Conservation (phyloP, 2,113 vertebrate species). For the Proterorhinus semilunaris region DNA sequence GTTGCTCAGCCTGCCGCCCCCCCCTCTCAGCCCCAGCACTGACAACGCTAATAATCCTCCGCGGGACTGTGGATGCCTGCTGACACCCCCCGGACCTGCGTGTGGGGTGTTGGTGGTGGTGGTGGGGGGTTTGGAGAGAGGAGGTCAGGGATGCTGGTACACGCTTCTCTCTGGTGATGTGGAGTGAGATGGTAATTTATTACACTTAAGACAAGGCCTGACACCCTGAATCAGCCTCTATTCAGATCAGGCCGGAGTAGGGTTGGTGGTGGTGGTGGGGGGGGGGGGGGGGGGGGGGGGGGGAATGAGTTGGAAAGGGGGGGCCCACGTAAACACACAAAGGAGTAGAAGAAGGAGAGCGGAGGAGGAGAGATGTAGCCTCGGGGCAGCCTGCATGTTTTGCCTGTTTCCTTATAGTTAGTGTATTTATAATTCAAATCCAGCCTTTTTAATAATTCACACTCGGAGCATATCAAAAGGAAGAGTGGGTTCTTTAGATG, state of each 20-base stretch:
- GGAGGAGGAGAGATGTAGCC: conserved; percentile 54
- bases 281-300: conserved; percentile 13
- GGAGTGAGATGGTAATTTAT: conserved; percentile 65
- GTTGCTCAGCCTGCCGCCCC: conserved; percentile 47
- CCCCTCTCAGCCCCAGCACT: conserved; percentile 38
- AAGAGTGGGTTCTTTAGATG: conserved; percentile 35
- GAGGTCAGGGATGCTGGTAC: conserved; percentile 54
- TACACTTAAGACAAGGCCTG: conserved; percentile 68
- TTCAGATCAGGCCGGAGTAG: conserved; percentile 60
- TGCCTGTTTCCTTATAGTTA: conserved; percentile 63
- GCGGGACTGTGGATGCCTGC: conserved; percentile 50
- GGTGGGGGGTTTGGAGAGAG: background rate
- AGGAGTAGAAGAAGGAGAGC: conserved; percentile 40
- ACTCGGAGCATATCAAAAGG: conserved; percentile 54
- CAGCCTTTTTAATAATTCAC: conserved; percentile 70
- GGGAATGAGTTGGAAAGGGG: too few species aligned
- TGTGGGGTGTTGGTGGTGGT: background rate
- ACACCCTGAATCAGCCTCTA: conserved; percentile 70
- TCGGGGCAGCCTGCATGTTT: conserved; percentile 58
- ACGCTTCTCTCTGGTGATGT: conserved; percentile 51
- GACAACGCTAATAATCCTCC: conserved; percentile 69
- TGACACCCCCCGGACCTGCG: conserved; percentile 56
- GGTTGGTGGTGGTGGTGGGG: conserved; percentile 16
- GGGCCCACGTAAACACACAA: conserved; percentile 47
- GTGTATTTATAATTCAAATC: conserved; percentile 75